Evolutionary conservation across 1,140 invertebrate species (phyloP).

Genomic region (Hylyphantes graminicola): DNA sequence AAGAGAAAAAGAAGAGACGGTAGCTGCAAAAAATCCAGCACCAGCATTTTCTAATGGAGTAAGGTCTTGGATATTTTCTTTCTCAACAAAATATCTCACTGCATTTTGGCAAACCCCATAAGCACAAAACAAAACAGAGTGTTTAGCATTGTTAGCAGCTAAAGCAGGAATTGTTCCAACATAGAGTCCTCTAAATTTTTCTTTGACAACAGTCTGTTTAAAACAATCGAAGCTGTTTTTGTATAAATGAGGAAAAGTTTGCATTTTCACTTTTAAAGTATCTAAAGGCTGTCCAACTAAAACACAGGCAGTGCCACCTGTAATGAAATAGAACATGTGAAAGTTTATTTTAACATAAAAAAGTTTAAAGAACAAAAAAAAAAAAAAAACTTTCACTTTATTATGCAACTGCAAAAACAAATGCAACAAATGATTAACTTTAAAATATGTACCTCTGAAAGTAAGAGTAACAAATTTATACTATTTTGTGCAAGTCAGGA

Average conservation of each 20-base stretch:
- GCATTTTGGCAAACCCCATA: conserved; percentile 96
- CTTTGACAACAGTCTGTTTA: conserved; percentile 71
- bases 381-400: too few relatives aligned
- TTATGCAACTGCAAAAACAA: too few relatives aligned
- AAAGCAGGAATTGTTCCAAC: conserved; percentile 95
- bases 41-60: conserved; percentile 85
- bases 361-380: too few relatives aligned
- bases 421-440: too few relatives aligned
- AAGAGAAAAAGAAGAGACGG: conserved; percentile 95
- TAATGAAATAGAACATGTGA: too few relatives aligned
- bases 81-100: conserved; percentile 67
- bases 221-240: conserved; percentile 87
- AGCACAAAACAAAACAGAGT: conserved; percentile 95
- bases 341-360: too few relatives aligned
- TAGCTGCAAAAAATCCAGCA: conserved; percentile 95
- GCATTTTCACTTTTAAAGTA: conserved; percentile 99
- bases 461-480: too few relatives aligned
- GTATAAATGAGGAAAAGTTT: conserved; percentile 95
- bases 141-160: conserved; percentile 96
- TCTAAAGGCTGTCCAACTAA: conserved; percentile 98
- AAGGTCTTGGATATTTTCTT: conserved; percentile 77
- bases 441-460: too few relatives aligned
- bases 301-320: conserved; percentile 90
- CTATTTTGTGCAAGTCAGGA: too few relatives aligned
- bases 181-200: conserved; percentile 85